Conservation (phyloP, 64 coral and sea anemone species). For the Cladopsammia gracilis region DNA sequence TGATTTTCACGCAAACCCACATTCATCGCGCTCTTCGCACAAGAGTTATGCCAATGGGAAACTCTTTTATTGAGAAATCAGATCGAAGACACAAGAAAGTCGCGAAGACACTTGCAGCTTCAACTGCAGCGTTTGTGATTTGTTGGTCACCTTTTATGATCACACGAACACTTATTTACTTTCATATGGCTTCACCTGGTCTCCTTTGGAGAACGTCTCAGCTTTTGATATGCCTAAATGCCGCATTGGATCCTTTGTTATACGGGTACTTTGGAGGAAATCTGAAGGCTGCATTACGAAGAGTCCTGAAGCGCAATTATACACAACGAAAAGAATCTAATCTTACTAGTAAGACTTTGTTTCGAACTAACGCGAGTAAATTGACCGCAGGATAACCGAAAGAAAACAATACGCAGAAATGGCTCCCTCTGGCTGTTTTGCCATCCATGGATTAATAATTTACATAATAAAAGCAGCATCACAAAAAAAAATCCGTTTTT, state of each 20-base stretch:
- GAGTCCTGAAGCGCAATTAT: neutral
- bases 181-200: neutral
- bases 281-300: neutral
- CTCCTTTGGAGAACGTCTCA: conserved; percentile 29
- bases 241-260: conserved; percentile 7
- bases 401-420: neutral
- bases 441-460: no score
- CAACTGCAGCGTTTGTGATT: neutral
- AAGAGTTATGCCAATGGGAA: neutral
- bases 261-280: conserved; percentile 16
- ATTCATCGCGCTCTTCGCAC: neutral
- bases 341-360: neutral
- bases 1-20: conserved; percentile 1
- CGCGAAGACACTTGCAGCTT: conserved; percentile 4
- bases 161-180: conserved; percentile 14
- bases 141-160: conserved; percentile 47
- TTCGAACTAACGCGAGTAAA: neutral
- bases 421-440: no score
- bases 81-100: neutral
- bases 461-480: no score
- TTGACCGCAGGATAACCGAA: neutral
- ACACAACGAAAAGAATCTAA: neutral
- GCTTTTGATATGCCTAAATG: conserved; percentile 28
- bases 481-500: no score
- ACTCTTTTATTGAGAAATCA: conserved; percentile 33